A percentile compares a stretch with the other conserved stretches of the same genome.
phyloP scores from a whole-genome alignment of 2,113 vertebrate genomes.

The Etia nguti region DNA sequence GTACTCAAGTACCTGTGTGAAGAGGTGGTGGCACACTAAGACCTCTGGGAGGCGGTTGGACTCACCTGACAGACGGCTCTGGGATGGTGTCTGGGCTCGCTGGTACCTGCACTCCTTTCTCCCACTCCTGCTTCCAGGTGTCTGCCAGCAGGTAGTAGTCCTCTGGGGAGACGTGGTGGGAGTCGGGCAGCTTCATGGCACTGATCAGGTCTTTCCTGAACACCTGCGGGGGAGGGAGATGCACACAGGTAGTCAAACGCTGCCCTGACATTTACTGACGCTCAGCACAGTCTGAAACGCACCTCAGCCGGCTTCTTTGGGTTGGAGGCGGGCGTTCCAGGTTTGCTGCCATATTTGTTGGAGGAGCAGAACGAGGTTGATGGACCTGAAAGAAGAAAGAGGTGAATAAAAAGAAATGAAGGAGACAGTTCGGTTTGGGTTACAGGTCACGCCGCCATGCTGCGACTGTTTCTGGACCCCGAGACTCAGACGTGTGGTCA shows the following conservation, averaged over 20 bases:
- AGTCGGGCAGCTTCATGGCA: slow-evolving; percentile 98
- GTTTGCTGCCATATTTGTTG: slow-evolving; percentile 85
- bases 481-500: background rate
- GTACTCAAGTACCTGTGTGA: background rate
- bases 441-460: background rate
- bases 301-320: slow-evolving; percentile 95
- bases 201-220: slow-evolving; percentile 99
- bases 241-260: background rate
- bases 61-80: slow-evolving; percentile 85
- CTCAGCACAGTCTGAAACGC: background rate
- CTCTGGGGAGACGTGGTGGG: slow-evolving; percentile 87
- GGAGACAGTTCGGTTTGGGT: background rate
- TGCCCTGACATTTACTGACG: background rate
- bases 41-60: background rate
- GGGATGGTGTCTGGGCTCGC: slow-evolving; percentile 89
- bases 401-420: background rate
- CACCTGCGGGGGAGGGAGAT: slow-evolving; percentile 71
- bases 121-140: slow-evolving; percentile 97
- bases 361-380: slow-evolving; percentile 90
- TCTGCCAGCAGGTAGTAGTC: slow-evolving; percentile 92
- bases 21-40: background rate
- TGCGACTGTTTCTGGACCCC: background rate
- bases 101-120: slow-evolving; percentile 95
- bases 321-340: slow-evolving; percentile 81
- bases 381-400: slow-evolving; percentile 73